Base-by-base conservation (phyloP, 2,797 vertebrate genomes). In the Crocidura indochinensis region DNA sequence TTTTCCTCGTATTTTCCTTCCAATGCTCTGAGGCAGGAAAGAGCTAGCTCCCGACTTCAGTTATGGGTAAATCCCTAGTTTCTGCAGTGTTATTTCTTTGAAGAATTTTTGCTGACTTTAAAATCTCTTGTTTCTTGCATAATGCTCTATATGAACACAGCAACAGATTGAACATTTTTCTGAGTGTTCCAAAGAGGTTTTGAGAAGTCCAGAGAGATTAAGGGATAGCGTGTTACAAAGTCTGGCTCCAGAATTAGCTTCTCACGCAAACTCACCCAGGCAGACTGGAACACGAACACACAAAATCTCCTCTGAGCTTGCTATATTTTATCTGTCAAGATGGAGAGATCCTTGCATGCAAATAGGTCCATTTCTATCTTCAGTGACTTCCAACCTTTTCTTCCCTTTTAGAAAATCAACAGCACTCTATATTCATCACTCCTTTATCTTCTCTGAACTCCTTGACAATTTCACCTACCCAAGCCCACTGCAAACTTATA, bases 391-490 rank as follows among this genome's bases (percentile, higher is more conserved):
- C 83, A 64, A 87, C 85, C 72, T 89, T 93, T 75, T 56, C 60
- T 76, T 84, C 90, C 53, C 78, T 87, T 91, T 89, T 27, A 80
- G 53, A 89, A 91, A 83, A 82, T 82, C 72, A 76, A 71, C 46
- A 38, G 10, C 44, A 64, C 53, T 67, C 17, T 47, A 29, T 71
- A 47, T 92, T 91, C 87, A 81, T 83, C 49, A 60, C 26, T 84
- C 64, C 68, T 46, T 65, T 88, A 77, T 85, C 75, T 91, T 81
- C 24, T 79, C 46, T 80, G n/a, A 19, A 77, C 87, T 90, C 85
- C 83, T 92, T 83, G 80, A 74, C 88, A 85, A 60, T 92, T 64
- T 76, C 62, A 90, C 85, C 91, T 72, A 19, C 22, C 49, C 88
- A 73, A 67, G 20, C 9, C 44, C 74, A 80, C 7, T 75, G 51